Base-by-base conservation (phyloP, 2,113 vertebrate species). In the Bostrychus sinensis region DNA sequence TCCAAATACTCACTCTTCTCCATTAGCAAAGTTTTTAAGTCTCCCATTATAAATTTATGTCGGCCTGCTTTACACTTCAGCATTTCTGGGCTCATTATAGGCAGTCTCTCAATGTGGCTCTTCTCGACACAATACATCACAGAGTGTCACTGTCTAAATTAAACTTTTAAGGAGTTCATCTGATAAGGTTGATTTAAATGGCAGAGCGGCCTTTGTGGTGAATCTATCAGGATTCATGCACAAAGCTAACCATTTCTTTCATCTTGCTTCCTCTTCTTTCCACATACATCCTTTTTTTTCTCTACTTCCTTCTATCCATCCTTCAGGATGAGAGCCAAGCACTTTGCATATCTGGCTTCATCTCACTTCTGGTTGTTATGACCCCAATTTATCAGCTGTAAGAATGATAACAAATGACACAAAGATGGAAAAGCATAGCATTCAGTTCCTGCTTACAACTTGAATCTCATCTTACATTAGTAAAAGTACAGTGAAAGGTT, bases 1-100 rank as follows among this genome's bases (percentile, higher is more conserved):
- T 79, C 81, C 62, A 82, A 82, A 87, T 64, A 63, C 58, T 80
- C 67, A 77, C 62, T 65, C 63, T 78, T 86, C 66, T 64, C 77
- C 68, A 86, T 86, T 85, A 88, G 78, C 74, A 34, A 34, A 34
- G 7, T 34, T 34, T 34, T 8, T 34, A 34, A 10, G 11, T 7
- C 3, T 34, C n/a, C n/a, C 32, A 34, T 34, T 34, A 34, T 34
- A 6, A 34, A 34, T 34, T 34, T 10, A 34, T 34, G 11, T 8
- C 11, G 32, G 7, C 32, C 32, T 34, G 11, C 2, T 34, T 34
- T 85, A 60, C 59, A 74, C 78, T 81, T 87, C 70, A 84, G 68
- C 72, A 75, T 72, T 64, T 74, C 51, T 70, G 66, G 70, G 70
- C 75, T 83, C 60, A 85, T 88, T 86, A 83, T 42, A 66, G 51